Evolutionary conservation across 2,888 invertebrate species (phyloP), one percentile per base, ranked within the genome.

Genomic region (Cremastinae sp.): DNA sequence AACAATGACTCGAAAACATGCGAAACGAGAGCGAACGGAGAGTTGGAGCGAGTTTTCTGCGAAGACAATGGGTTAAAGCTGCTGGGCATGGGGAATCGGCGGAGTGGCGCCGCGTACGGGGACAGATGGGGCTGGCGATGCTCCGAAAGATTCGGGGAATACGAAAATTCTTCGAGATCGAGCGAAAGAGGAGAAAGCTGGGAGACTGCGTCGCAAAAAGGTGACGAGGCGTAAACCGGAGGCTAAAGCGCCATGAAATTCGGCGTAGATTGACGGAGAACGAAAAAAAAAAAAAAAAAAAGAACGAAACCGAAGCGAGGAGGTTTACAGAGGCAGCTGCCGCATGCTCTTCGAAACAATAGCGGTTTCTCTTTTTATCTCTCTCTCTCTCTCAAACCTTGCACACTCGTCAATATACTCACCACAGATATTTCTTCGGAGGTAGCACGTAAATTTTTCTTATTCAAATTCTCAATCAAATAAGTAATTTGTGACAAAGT

Each of bases 401-500:
- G n/a, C 22, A 56, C 43, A 36, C 45, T 62, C 64, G 75, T 85
- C 12, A 20, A 41, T 90, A n/a, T n/a, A 92, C 95, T 94, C 92
- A 98, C 98, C 93, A 96, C 94, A 90, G 94, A 93, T 91, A 98
- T 93, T 92, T 96, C 97, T 91, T 94, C 94, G 91, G 94, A 94
- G 90, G 95, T 95, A 91, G 96, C 95, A 92, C 96, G 96, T 92
- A 94, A 96, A 93, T 97, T 98, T 93, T 96, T 97, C 94, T 97
- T 98, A 91, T 93, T 96, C 93, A 98, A 94, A 93, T 96, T 96
- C 92, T 95, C 94, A 93, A 98, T 96, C 92, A 97, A 96, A 94
- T 96, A 96, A 95, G 96, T 96, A 93, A 98, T 98, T 95, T 98
- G 97, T 94, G 96, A 96, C 95, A 98, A 95, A 94, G 97, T 96